A percentile compares a stretch with the other conserved stretches of the same genome.
phyloP scores from a whole-genome alignment of 2,113 vertebrate species.

The Stigmatopora nigra region DNA sequence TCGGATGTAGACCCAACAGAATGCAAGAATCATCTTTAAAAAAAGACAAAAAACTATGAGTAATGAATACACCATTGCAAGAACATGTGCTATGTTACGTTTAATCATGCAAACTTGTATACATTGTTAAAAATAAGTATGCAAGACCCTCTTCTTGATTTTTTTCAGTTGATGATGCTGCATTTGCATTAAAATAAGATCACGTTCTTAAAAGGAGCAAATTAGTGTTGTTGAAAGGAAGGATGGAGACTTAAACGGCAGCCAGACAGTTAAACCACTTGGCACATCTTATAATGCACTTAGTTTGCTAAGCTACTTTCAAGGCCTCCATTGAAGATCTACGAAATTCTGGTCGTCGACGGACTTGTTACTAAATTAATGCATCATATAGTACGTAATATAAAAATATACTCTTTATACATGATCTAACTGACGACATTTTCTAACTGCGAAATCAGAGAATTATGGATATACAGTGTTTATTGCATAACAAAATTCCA shows the following conservation, averaged over 20 bases:
- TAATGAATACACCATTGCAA: neutral
- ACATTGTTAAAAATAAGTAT: no score
- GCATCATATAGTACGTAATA: neutral
- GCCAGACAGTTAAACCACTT: constrained; percentile 5
- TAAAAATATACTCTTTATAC: neutral
- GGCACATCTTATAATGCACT: neutral
- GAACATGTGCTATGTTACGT: neutral
- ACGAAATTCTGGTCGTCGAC: neutral
- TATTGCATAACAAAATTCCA: neutral
- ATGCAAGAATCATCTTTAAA: constrained; percentile 82
- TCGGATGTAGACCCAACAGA: constrained; percentile 95
- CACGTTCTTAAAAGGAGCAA: neutral
- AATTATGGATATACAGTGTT: neutral
- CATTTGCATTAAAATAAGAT: constrained; percentile 53
- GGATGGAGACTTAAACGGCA: constrained; percentile 16
- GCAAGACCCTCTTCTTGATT: constrained; percentile 26
- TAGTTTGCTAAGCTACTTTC: neutral
- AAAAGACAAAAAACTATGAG: neutral
- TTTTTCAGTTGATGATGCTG: constrained; percentile 44
- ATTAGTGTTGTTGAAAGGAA: constrained; percentile 6
- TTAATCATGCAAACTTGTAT: no score
- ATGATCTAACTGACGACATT: neutral
- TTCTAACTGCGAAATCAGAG: neutral
- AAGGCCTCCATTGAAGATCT: neutral
- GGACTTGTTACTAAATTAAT: neutral